A percentile compares a stretch with the other conserved stretches of the same genome.
phyloP scores from a whole-genome alignment of 2,797 vertebrate species.

The Epinephelus malabaricus region DNA sequence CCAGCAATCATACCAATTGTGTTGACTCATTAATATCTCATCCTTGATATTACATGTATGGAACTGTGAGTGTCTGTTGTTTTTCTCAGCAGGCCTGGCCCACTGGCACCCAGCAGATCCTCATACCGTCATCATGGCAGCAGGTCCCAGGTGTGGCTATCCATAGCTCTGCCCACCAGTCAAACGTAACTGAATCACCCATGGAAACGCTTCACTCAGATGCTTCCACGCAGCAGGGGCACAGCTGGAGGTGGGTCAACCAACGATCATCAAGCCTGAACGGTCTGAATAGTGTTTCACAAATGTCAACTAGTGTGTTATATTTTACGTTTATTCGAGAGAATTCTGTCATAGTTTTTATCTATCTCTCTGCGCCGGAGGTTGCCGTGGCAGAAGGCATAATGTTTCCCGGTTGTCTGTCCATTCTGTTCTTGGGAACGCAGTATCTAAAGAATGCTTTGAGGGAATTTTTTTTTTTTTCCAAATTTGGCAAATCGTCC shows the following conservation, averaged over 20 bases:
- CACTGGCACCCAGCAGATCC: conserved; percentile 96
- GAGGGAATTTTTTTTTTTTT: too few relatives aligned
- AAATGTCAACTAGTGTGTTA: neutral
- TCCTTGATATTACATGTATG: conserved; percentile 14
- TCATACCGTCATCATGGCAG: conserved; percentile 98
- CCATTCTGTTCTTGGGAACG: too few relatives aligned
- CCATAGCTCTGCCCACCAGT: conserved; percentile 91
- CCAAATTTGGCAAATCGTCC: too few relatives aligned
- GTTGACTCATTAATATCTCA: conserved; percentile 1
- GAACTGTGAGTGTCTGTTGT: conserved; percentile 47
- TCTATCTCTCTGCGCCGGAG: too few relatives aligned
- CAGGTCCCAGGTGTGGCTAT: conserved; percentile 96
- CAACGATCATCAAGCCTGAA: neutral
- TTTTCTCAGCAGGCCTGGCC: conserved; percentile 97
- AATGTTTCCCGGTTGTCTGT: too few relatives aligned
- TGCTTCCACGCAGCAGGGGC: conserved; percentile 88
- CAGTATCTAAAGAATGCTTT: too few relatives aligned
- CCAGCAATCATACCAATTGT: conserved; percentile 39
- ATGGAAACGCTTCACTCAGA: conserved; percentile 88
- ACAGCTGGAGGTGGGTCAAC: conserved; percentile 93
- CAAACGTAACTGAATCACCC: conserved; percentile 87
- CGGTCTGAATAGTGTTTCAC: neutral
- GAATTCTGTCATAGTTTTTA: neutral
- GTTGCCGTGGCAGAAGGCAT: too few relatives aligned
- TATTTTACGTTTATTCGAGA: neutral